These are phyloP conservation scores for Lasioglossum villosulum DNA, from an alignment of 2,888 invertebrate genomes.

Conservation along the genomic window DNA sequence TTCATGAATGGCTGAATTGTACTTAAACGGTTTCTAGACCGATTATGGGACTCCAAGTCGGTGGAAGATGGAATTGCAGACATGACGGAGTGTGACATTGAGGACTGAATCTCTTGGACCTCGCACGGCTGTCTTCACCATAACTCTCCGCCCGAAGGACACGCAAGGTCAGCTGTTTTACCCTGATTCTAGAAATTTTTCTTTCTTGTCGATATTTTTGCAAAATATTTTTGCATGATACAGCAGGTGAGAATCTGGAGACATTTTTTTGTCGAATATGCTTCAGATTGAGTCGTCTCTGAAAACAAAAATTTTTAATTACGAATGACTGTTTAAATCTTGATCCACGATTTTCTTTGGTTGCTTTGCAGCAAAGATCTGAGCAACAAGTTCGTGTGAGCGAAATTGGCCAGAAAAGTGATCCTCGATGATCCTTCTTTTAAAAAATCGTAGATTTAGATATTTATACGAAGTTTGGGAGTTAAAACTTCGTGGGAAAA, in stretches of 20 bases:
- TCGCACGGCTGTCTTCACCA: conserved; percentile 69
- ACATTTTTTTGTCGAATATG: no score
- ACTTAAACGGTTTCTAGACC: background rate
- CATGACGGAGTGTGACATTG: conserved; percentile 51
- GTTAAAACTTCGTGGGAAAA: background rate
- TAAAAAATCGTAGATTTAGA: background rate
- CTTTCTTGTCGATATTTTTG: background rate
- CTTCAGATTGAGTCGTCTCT: no score
- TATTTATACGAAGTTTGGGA: background rate
- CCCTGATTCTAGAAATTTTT: conserved; percentile 56
- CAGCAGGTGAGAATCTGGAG: no score
- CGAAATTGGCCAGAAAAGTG: no score
- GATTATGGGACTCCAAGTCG: background rate
- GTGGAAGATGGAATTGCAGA: conserved; percentile 59
- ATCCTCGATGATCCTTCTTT: no score
- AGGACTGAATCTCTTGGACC: conserved; percentile 68
- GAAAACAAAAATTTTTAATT: no score
- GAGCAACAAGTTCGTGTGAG: no score
- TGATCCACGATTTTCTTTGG: no score
- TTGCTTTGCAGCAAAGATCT: no score
- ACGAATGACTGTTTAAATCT: no score
- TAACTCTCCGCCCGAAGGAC: conserved; percentile 62
- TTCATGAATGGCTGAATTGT: background rate
- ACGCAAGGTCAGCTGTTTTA: conserved; percentile 69
- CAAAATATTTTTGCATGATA: no score